phyloP scores from a whole-genome alignment of 92 coral and sea anemone species.

The Actinostola sp. region DNA sequence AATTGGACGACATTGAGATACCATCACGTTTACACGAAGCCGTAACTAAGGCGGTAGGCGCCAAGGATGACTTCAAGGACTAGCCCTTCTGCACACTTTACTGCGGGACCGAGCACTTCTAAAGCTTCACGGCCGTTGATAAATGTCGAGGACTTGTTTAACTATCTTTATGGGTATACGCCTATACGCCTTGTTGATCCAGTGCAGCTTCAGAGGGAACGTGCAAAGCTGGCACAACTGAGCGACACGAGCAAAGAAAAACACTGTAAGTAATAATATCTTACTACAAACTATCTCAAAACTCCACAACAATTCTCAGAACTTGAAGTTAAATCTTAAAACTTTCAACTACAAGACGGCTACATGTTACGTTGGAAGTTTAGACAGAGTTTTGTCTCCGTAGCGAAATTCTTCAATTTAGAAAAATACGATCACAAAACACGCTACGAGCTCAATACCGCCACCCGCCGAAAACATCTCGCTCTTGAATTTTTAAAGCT shows the following conservation, averaged over 20 bases:
- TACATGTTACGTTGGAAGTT: too few relatives aligned
- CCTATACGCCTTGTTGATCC: constrained; percentile 94
- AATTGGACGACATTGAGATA: neutral
- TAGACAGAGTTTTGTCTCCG: neutral
- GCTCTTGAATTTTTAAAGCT: constrained; percentile 42
- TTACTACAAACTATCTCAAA: neutral
- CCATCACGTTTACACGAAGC: neutral
- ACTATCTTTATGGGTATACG: constrained; percentile 89
- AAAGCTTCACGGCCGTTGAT: constrained; percentile 30
- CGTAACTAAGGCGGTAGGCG: too few relatives aligned
- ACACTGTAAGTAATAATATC: constrained; percentile 57
- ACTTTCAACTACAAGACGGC: too few relatives aligned
- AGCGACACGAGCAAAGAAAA: constrained; percentile 38
- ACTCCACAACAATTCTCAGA: neutral
- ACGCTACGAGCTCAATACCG: constrained; percentile 27
- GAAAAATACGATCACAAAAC: constrained; percentile 4
- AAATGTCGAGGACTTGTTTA: constrained; percentile 78
- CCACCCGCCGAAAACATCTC: constrained; percentile 34
- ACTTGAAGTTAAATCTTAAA: too few relatives aligned
- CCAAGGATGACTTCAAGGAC: too few relatives aligned
- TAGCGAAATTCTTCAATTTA: neutral
- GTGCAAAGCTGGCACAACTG: constrained; percentile 52
- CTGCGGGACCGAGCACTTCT: constrained; percentile 30
- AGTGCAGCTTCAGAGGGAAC: constrained; percentile 72
- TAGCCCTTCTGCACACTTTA: constrained; percentile 50